Base-by-base conservation (phyloP, 2,888 invertebrate species). In the Drosophila nigritarsus region DNA sequence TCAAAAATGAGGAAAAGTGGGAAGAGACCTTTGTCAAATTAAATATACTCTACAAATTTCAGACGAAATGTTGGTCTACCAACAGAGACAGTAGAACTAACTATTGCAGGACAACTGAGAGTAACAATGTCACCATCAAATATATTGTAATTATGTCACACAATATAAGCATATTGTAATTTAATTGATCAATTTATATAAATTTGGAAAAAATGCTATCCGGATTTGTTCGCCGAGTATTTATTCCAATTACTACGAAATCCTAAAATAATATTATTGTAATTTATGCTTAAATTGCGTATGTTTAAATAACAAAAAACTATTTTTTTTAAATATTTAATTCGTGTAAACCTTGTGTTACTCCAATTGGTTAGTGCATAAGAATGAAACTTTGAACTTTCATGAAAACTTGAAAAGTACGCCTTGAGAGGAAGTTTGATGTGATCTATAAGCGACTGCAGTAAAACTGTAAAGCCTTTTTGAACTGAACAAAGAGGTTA, bases 381-480 rank as follows among this genome's bases (percentile, higher is more conserved):
- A 38, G 15, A 20, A 29, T 24, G 45, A 36, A 49, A 38, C 9
- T 54, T 32, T 55, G 3, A 64, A 54, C 30, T 45, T 40, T 24
- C 27, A 45, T 24, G 8, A 6, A 60, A 60, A 51, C 48, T 71
- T 49, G 20, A n/a, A 36, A 42, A 49, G 24, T 48, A 18, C 45
- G 32, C 20, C 61, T 58, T 70, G 15, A 8, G 29, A 32, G 6
- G 34, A 49, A 73, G 30, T 48, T 59, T 54, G 13, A 65, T 36
- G 50, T 20, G 49, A 77, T 74, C 73, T 40, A 27, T 11, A 27
- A 60, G 51, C 9, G 58, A 30, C 2, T 13, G 7, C 8, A 18
- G 27, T 11, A 24, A 18, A 9, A 55, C 20, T 65, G 24, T 24
- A 29, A n/a, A 27, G 8, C 34, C 45, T 50, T 11, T 18, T 34